Evolutionary conservation across 2,888 invertebrate genomes (phyloP), one percentile per base, ranked within the genome.

Genomic region (Agrotis clavis): DNA sequence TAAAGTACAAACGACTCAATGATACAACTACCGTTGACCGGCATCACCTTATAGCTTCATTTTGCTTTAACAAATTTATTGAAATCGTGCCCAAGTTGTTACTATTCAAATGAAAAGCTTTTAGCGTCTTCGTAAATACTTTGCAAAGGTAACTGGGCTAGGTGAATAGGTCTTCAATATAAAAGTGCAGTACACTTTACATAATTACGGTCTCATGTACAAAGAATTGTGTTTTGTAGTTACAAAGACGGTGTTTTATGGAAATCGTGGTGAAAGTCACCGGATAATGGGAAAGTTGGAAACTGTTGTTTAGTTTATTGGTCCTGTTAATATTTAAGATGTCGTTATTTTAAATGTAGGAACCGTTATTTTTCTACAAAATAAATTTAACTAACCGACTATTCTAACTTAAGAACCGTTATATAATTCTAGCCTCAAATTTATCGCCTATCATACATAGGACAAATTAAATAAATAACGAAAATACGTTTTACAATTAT

Each of bases 11-110:
- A 84, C 85, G 69, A 77, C 78, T 77, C 81, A 84, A 79, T 85
- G 74, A 72, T 73, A 77, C 69, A 90, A 92, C 93, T 92, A 92
- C 94, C 89, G 92, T 90, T 90, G 89, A 88, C 88, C 90, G 86
- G 86, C 88, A 90, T 92, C 90, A 90, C 90, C 88, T 92, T 93
- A 94, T 92, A 90, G 92, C 94, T 95, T 94, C 93, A 94, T 95
- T 94, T 92, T 81, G 90, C 90, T 92, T 91, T 87, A 90, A 94
- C 94, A 93, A 94, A 94, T 94, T 94, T 95, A 95, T 95, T 92
- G 94, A 94, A 93, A 91, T 94, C 94, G 95, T 95, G 94, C 92
- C 69, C 83, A 79, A 82, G 86, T 82, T 81, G 86, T 86, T 85
- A 86, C 86, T 86, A 87, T 89, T 87, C 84, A 92, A 93, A 88